Evolutionary conservation across 2,888 invertebrate species (phyloP), one percentile per base, ranked within the genome.

Genomic region (Dasysyrphus tricinctus): DNA sequence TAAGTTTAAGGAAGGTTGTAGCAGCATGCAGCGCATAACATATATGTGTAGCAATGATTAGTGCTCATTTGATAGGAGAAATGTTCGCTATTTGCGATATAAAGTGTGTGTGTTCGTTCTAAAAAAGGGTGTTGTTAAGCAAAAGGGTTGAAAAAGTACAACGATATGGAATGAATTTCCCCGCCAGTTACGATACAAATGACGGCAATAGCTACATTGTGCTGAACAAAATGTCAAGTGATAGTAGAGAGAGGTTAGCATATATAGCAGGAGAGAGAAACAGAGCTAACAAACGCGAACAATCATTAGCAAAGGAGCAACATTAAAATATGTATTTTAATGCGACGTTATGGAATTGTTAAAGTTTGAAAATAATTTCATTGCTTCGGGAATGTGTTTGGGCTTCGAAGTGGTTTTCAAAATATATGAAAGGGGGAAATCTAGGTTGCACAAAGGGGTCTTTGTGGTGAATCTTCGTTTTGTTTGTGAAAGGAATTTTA

Each of bases 301-400:
- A 77, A 85, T 85, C 84, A 85, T 85, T 85, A 80, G 84, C 73
- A 42, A 80, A 67, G 61, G 61, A 54, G 73, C 32, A 32, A 49
- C 84, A 85, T 77, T 85, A 61, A 80, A 76, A 80, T 73, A 49
- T 69, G 49, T 70, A 63, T 80, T 69, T 54, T 42, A 59, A 61
- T 57, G 65, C n/a, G 67, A 75, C n/a, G 42, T 29, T 51, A 56
- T 49, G 73, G 67, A 77, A 85, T 77, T 80, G 67, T 54, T 73
- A 70, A 80, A 80, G 76, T 80, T 85, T 85, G 29, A 75, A 77
- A 85, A 84, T 84, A 85, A 85, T 85, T 85, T 85, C 67, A 85
- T 74, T 80, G 80, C 77, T 75, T 19, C 61, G 14, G 67, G 80
- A 80, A 63, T 85, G 77, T 69, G 54, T 61, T 59, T 39, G 7